These are phyloP conservation scores for Pipistrellus pygmaeus DNA, from an alignment of 2,797 vertebrate genomes.

Conservation along the genomic window DNA sequence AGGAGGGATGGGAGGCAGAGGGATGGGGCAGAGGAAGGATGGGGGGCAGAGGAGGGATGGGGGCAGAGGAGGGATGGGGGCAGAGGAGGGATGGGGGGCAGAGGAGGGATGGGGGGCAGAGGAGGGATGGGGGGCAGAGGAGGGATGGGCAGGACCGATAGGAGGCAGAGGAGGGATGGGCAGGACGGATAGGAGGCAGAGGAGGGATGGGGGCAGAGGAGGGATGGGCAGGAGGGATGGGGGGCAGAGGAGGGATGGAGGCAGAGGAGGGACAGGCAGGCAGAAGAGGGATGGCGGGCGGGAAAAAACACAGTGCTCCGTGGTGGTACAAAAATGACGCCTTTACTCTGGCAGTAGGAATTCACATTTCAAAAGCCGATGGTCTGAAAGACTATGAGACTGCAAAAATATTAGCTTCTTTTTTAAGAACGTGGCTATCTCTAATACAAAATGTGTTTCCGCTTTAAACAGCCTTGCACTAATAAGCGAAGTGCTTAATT, in stretches of 20 bases:
- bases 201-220: neutral
- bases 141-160: no score
- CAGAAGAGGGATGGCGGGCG: neutral
- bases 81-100: neutral
- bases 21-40: no score
- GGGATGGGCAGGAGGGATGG: neutral
- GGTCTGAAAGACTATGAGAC: conserved; percentile 47
- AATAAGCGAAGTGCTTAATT: neutral
- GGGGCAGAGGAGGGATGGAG: no score
- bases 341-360: conserved; percentile 63
- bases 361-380: conserved; percentile 45
- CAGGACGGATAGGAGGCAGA: no score
- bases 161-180: no score
- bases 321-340: neutral
- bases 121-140: no score
- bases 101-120: no score
- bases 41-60: no score
- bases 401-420: conserved; percentile 47
- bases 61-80: no score
- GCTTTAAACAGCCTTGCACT: conserved; percentile 1
- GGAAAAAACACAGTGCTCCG: conserved; percentile 38
- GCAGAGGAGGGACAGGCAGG: no score
- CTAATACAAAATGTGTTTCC: conserved; percentile 10
- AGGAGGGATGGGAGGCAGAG: no score
- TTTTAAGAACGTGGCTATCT: conserved; percentile 47